phyloP scores from a whole-genome alignment of 2,797 vertebrate genomes.

The Eutrigla gurnardus region DNA sequence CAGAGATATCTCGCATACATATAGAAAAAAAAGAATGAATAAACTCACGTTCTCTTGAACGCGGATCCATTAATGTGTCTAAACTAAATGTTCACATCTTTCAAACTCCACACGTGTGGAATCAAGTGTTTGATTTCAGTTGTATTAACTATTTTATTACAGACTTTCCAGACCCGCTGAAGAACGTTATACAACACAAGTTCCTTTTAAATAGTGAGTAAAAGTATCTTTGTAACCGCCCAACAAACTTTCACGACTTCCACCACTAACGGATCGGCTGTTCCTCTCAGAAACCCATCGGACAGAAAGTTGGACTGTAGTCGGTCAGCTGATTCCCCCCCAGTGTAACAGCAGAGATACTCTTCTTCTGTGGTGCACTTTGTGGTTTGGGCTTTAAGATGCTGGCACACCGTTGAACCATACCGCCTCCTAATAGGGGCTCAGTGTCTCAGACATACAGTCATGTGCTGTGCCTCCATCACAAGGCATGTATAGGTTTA shows the following conservation, averaged over 20 bases:
- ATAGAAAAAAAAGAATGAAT: no score
- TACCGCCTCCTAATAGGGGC: slow-evolving; percentile 59
- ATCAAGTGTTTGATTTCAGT: no score
- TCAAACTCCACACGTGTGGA: no score
- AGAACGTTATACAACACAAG: no score
- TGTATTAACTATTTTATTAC: no score
- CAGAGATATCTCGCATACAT: not conserved
- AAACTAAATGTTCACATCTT: no score
- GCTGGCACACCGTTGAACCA: slow-evolving; percentile 50
- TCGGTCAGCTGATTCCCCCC: slow-evolving; percentile 39
- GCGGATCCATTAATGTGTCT: no score
- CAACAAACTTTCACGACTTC: no score
- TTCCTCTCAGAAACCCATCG: slow-evolving; percentile 34
- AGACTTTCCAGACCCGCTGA: no score
- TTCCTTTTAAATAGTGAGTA: not conserved
- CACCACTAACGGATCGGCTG: no score
- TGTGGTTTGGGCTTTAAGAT: slow-evolving; percentile 42
- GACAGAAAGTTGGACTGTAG: slow-evolving; percentile 36
- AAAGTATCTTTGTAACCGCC: not conserved
- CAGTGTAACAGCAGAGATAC: no score
- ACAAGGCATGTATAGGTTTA: slow-evolving; percentile 61
- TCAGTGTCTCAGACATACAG: slow-evolving; percentile 60
- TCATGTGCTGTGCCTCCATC: slow-evolving; percentile 55
- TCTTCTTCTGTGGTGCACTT: slow-evolving; percentile 28
- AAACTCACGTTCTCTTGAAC: no score